Conservation (phyloP, 2,888 invertebrate genomes). For the Xanthia icteritia region DNA sequence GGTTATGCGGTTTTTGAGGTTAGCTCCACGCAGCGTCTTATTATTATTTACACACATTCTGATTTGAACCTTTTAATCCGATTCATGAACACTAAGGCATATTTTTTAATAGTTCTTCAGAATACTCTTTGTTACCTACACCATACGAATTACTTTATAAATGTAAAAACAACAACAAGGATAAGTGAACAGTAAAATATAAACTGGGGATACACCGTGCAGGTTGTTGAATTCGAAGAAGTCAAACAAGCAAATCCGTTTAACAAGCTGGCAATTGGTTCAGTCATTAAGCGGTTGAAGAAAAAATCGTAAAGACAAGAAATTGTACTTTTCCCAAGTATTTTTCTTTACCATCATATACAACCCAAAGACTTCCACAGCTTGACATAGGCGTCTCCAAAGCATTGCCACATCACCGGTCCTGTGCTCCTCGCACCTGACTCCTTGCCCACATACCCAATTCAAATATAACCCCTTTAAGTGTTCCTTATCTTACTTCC, state of each 20-base stretch:
- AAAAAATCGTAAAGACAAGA: neutral
- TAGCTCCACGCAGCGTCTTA: neutral
- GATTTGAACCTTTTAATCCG: neutral
- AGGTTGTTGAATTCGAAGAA: neutral
- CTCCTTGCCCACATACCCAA: neutral
- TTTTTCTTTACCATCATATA: neutral
- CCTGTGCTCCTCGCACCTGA: neutral
- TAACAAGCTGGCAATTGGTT: neutral
- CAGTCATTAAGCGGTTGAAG: neutral
- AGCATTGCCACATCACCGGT: neutral
- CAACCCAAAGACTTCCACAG: neutral
- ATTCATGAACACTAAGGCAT: too few relatives aligned
- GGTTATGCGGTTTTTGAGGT: neutral
- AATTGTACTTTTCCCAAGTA: neutral
- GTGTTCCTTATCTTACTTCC: conserved; percentile 47
- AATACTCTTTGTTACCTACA: too few relatives aligned
- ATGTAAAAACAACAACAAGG: too few relatives aligned
- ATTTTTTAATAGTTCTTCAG: neutral
- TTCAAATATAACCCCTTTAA: neutral
- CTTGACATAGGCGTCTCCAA: too few relatives aligned
- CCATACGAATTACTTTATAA: too few relatives aligned
- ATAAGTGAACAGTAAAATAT: too few relatives aligned
- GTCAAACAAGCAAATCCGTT: neutral
- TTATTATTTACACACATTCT: neutral
- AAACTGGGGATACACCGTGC: neutral